phyloP scores from a whole-genome alignment of 2,113 vertebrate genomes.

The Pollachius pollachius region DNA sequence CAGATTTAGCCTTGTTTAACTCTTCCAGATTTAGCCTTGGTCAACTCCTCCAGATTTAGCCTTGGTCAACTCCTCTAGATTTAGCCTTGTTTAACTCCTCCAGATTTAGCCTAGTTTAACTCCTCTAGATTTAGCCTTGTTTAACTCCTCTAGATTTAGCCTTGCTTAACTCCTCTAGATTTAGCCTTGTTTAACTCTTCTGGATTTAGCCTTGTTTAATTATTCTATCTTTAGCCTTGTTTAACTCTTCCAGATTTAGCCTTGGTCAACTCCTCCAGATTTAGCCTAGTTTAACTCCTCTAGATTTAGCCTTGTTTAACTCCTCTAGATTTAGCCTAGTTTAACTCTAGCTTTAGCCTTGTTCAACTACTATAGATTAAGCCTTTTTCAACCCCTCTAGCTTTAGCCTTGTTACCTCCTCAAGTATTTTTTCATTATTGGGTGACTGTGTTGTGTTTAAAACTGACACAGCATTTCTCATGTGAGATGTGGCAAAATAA shows the following conservation, averaged over 20 bases:
- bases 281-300: no score
- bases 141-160: neutral
- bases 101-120: conserved; percentile 19
- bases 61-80: neutral
- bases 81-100: neutral
- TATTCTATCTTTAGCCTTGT: no score
- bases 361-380: neutral
- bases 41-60: neutral
- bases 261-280: no score
- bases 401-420: neutral
- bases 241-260: no score
- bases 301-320: no score
- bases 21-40: neutral
- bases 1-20: neutral
- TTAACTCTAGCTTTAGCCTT: neutral
- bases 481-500: neutral
- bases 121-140: conserved; percentile 8
- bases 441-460: neutral
- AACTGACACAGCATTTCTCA: neutral
- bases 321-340: neutral
- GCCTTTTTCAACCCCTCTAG: neutral
- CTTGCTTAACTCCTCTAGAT: neutral
- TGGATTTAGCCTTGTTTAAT: no score
- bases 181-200: neutral
- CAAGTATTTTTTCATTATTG: neutral